phyloP scores from a whole-genome alignment of 2,113 vertebrate genomes.

The Chamaea fasciata region DNA sequence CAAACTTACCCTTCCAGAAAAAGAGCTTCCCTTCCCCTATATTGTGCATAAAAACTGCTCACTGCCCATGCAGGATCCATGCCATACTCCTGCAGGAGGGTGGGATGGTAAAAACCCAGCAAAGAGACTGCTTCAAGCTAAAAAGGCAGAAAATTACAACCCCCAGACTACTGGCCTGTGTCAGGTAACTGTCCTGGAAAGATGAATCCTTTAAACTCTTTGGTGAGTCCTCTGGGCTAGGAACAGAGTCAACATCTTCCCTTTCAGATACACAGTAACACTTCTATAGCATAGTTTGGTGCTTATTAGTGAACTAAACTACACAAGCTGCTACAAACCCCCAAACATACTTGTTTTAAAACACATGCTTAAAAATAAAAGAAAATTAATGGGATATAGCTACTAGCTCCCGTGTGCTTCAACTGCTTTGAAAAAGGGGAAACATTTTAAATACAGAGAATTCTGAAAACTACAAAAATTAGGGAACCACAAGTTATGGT shows the following conservation, averaged over 20 bases:
- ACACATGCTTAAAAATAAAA: background rate
- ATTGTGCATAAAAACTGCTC: background rate
- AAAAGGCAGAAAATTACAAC: background rate
- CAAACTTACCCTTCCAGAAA: background rate
- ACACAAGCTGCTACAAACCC: background rate
- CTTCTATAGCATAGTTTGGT: background rate
- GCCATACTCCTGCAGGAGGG: background rate
- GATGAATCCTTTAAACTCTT: background rate
- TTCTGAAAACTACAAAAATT: background rate
- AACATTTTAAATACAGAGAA: background rate
- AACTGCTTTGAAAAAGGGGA: background rate
- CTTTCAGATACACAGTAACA: background rate
- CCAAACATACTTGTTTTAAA: background rate
- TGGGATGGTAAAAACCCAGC: background rate
- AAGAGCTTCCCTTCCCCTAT: background rate
- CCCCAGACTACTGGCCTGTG: background rate
- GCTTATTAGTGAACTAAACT: background rate
- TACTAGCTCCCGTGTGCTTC: background rate
- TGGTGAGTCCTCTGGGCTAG: background rate
- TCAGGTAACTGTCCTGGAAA: background rate
- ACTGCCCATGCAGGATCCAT: background rate
- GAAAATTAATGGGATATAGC: background rate
- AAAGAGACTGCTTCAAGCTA: background rate
- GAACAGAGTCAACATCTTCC: background rate
- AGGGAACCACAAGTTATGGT: fast-evolving